Conservation (phyloP, 1,140 invertebrate genomes). For the Hydropsyche tenuis region DNA sequence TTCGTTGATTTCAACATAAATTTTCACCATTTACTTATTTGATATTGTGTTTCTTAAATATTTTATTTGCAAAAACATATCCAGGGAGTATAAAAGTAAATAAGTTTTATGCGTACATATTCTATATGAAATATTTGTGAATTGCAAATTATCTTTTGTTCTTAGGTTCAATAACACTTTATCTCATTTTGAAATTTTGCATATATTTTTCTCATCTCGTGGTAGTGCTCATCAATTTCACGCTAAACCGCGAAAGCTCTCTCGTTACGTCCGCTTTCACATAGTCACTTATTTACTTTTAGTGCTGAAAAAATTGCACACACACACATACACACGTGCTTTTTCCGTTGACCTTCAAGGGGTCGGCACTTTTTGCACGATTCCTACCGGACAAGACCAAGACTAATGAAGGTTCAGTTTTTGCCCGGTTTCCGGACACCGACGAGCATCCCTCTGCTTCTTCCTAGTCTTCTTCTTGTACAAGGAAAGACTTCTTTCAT, state of each 20-base stretch:
- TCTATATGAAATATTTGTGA: too few species aligned
- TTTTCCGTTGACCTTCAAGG: neutral
- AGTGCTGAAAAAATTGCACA: slow-evolving; percentile 4
- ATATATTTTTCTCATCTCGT: neutral
- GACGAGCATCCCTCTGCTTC: too few species aligned
- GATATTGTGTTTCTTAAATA: too few species aligned
- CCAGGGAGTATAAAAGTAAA: too few species aligned
- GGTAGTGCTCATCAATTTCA: neutral
- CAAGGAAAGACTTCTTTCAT: neutral
- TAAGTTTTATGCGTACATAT: too few species aligned
- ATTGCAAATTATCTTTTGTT: too few species aligned
- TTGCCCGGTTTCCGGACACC: slow-evolving; percentile 17
- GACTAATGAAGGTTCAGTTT: slow-evolving; percentile 28
- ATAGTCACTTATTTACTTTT: slow-evolving; percentile 2
- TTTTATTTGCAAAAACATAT: too few species aligned
- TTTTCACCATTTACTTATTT: too few species aligned
- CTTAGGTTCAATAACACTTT: too few species aligned
- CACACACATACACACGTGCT: neutral
- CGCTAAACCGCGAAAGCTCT: slow-evolving; percentile 8
- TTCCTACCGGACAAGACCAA: slow-evolving; percentile 15
- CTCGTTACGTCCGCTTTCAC: slow-evolving; percentile 9
- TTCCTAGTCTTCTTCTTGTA: neutral
- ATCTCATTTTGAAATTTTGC: too few species aligned
- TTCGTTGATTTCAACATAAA: too few species aligned
- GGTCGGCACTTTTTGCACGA: neutral